Evolutionary conservation across 2,113 vertebrate species (phyloP), one percentile per base, ranked within the genome.

Genomic region (Micromys minutus): DNA sequence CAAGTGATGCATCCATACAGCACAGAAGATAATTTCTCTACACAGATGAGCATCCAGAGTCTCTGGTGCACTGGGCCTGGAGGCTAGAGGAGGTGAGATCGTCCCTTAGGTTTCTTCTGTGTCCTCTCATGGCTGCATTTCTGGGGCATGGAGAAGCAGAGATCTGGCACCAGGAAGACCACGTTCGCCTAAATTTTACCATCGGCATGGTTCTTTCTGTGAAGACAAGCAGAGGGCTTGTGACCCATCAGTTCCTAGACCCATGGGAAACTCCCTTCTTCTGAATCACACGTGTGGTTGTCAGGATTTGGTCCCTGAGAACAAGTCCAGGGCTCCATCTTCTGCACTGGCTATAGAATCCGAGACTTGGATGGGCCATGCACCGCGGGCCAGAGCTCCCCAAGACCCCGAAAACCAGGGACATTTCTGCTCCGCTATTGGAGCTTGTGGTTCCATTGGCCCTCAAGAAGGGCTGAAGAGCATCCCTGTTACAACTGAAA

Each of bases 161-260:
- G 29, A 50, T 90, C 72, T 90, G 95, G 87, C 61, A n/a, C 59
- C n/a, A 71, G 75, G 87, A 69, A 94, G 72, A 93, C 67, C 59
- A 21, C 57, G 50, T 93, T 88, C 29, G 36, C 90, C 42, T 91
- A 21, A 47, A n/a, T 93, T 91, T 93, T 89, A 90, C 90, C 52
- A 21, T 79, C 21, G 69, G 52, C 80, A 76, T 94, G 91, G 79
- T 59, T 81, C 63, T n/a, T 89, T 45, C 80, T 88, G 42, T 86
- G 86, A 69, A 90, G 85, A 34, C 50, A 63, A 74, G 83, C 76
- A 13, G 61, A 76, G 39, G 59, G n/a, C 76, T 80, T 94, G 39
- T 86, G 59, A 95, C 57, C 77, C 74, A 39, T 57, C 61, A n/a
- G 1, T 55, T 47, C 75, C 84, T 26, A 87, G 71, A 71, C 74